These are phyloP conservation scores for Stichopus horrens DNA, from an alignment of 53 echinoderm and acorn worm species.

Conservation along the genomic window DNA sequence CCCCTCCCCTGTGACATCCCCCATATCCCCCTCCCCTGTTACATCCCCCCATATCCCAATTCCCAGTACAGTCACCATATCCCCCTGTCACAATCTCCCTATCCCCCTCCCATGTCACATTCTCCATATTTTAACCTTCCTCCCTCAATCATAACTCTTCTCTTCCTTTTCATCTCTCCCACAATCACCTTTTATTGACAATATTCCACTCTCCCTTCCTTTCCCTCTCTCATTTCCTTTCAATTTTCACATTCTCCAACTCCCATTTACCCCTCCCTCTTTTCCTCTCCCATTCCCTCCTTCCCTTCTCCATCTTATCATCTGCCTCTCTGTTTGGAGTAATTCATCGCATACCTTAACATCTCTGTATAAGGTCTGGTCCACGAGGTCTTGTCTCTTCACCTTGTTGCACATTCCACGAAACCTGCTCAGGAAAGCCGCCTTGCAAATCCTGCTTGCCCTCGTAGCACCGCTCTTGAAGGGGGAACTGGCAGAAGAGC, in stretches of 20 bases:
- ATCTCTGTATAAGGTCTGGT: slow-evolving; percentile 61
- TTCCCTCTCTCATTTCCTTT: not conserved
- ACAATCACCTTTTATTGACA: not conserved
- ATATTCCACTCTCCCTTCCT: not conserved
- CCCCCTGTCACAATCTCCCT: no score
- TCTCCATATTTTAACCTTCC: no score
- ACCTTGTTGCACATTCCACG: slow-evolving; percentile 61
- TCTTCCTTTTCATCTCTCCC: no score
- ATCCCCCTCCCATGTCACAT: no score
- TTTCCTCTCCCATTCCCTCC: not conserved
- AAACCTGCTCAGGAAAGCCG: slow-evolving; percentile 77
- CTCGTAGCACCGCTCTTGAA: slow-evolving; percentile 73
- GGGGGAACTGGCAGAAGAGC: slow-evolving; percentile 67
- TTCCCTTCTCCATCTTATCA: no score
- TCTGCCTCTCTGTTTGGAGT: not conserved
- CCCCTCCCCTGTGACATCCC: no score
- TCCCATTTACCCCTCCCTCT: not conserved
- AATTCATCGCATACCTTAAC: slow-evolving; percentile 62
- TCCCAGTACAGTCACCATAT: no score
- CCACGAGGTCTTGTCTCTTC: slow-evolving; percentile 69
- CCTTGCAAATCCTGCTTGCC: slow-evolving; percentile 88
- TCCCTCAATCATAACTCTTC: no score
- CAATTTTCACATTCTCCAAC: no score
- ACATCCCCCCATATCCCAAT: no score
- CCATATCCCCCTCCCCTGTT: no score